Percentiles rank a stretch among this genome's conserved stretches.
These are phyloP conservation scores for Callinectes sapidus DNA, from an alignment of 2,888 invertebrate species.

Conservation along the genomic window DNA sequence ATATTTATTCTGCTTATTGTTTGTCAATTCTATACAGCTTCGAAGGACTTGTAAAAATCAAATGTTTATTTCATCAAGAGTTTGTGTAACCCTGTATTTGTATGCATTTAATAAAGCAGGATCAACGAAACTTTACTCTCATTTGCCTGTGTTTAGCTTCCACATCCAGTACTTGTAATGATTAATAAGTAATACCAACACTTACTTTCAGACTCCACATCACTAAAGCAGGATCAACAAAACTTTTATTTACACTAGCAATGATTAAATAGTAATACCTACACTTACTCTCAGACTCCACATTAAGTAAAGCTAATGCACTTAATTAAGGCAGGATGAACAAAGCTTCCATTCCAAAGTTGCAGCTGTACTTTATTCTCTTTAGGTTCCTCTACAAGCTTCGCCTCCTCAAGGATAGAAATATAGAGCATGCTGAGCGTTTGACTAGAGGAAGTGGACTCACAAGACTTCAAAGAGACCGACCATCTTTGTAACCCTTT, in stretches of 20 bases:
- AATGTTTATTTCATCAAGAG: too few species aligned
- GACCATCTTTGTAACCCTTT: neutral
- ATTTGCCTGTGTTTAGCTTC: too few species aligned
- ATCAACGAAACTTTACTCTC: too few species aligned
- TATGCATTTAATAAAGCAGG: neutral
- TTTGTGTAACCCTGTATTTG: neutral
- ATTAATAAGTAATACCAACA: too few species aligned
- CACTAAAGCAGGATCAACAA: neutral
- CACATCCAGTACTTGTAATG: too few species aligned
- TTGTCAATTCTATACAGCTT: too few species aligned
- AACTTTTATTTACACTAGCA: neutral
- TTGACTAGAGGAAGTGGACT: neutral
- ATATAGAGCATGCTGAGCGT: conserved; percentile 13
- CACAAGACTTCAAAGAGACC: neutral
- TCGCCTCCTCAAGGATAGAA: neutral
- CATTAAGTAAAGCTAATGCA: neutral
- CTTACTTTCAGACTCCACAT: neutral
- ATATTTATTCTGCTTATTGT: too few species aligned
- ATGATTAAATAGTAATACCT: neutral
- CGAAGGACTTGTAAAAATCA: too few species aligned
- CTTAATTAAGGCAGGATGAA: conserved; percentile 3
- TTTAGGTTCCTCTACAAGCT: neutral
- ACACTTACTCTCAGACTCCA: neutral
- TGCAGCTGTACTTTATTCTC: neutral
- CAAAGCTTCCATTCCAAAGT: neutral